phyloP scores from a whole-genome alignment of 2,797 vertebrate genomes.

The Cetoscarus ocellatus region DNA sequence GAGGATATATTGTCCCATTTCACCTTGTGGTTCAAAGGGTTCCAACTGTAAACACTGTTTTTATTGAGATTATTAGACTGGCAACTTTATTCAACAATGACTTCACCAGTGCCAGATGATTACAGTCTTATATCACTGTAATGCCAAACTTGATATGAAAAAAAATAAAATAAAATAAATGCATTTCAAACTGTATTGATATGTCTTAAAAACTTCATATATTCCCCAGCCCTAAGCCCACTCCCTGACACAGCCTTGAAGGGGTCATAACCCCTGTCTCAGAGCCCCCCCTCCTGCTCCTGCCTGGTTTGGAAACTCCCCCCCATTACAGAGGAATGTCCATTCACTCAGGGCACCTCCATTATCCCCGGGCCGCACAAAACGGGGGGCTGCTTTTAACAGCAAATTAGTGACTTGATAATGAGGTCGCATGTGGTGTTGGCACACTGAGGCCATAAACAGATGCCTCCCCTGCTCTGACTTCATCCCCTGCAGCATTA shows the following conservation, averaged over 20 bases:
- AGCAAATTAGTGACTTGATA: slow-evolving; percentile 86
- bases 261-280: slow-evolving; percentile 78
- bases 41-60: too few species aligned
- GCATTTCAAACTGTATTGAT: too few species aligned
- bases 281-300: slow-evolving; percentile 44
- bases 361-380: slow-evolving; percentile 76
- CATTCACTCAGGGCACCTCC: slow-evolving; percentile 80
- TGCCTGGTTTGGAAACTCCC: slow-evolving; percentile 72
- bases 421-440: slow-evolving; percentile 77
- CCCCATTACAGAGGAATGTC: slow-evolving; percentile 83
- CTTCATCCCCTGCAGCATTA: slow-evolving; percentile 57
- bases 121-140: too few species aligned
- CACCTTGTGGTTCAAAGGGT: too few species aligned
- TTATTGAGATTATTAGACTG: too few species aligned
- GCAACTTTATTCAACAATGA: too few species aligned
- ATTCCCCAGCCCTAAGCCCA: slow-evolving; percentile 72
- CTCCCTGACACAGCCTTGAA: slow-evolving; percentile 70
- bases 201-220: too few species aligned
- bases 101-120: too few species aligned
- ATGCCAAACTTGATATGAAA: too few species aligned
- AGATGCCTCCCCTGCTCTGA: slow-evolving; percentile 61
- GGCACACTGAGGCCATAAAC: slow-evolving; percentile 75
- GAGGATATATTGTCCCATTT: too few species aligned
- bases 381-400: slow-evolving; percentile 79
- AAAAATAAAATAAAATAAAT: too few species aligned